Evolutionary conservation across 1,140 invertebrate species (phyloP), one percentile per base, ranked within the genome.

Genomic region (Nixonia krombeini): DNA sequence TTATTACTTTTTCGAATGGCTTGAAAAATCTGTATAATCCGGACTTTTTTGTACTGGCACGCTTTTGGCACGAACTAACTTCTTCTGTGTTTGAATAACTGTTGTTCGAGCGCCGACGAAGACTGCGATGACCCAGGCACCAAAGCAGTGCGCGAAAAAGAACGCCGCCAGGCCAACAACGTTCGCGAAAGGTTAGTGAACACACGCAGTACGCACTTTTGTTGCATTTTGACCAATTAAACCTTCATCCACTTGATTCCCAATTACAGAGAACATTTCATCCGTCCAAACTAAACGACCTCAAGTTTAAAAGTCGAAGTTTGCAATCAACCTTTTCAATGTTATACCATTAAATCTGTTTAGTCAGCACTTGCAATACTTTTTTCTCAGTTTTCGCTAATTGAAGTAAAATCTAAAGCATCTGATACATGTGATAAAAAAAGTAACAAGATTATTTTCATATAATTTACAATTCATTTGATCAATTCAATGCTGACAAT

Each of bases 141-240:
- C 64, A 98, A 98, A 90, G 92, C 93, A 56, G 93, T 96, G 84
- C 90, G 96, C 75, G 97, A 99, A 87, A 94, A 94, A 88, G 95
- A 99, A 87, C 90, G 97, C 73, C 90, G 97, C 70, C 95, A 97
- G 86, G 96, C 97, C 70, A 99, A 99, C 89, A 99, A 99, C 90
- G 96, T 97, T 75, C 88, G 97, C 77, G 97, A 99, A 91, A 93
- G 96, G 96, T 97, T 88, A 87, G 89, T 89, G 86, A 86, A 80
- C 81, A 82, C 82, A 81, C 80, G 80, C 82, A 82, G 74, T 82
- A 82, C 68, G 78, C 79, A 75, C 72, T 73, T 69, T 55, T 57
- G 63, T 74, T 74, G 64, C 72, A 80, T 74, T 71, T 75, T 74
- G 40, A 55, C 68, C 25, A 52, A 49, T 59, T 57, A 51, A 31